These are phyloP conservation scores for Natrix natrix DNA, from an alignment of 2,797 vertebrate genomes.

Conservation along the genomic window DNA sequence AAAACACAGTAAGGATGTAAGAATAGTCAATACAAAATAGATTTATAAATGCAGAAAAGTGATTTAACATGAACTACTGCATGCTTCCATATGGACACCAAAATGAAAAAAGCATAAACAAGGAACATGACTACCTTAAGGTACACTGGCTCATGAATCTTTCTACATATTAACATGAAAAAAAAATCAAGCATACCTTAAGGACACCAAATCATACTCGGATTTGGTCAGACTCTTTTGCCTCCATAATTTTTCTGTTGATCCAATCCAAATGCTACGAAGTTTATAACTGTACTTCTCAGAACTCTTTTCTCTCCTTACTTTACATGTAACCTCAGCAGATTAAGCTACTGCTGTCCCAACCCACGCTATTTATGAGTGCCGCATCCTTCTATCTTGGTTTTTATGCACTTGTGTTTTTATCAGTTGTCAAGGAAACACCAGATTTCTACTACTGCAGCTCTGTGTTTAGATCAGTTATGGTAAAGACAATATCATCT, in stretches of 20 bases:
- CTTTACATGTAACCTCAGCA: background rate
- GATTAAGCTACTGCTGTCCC: background rate
- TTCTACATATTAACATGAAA: background rate
- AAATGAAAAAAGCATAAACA: background rate
- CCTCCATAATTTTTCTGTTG: background rate
- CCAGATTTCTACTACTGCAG: slow-evolving; percentile 65
- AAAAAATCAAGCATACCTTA: slow-evolving; percentile 14
- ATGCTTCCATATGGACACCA: background rate
- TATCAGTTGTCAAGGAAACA: slow-evolving; percentile 85
- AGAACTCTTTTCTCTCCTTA: background rate
- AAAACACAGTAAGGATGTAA: background rate
- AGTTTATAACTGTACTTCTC: background rate
- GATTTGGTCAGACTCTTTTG: background rate
- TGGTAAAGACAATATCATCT: slow-evolving; percentile 75
- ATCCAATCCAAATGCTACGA: background rate
- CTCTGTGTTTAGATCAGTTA: slow-evolving; percentile 68
- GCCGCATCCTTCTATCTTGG: slow-evolving; percentile 18
- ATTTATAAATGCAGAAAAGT: background rate
- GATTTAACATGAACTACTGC: background rate
- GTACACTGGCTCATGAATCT: background rate
- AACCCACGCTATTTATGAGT: slow-evolving; percentile 18
- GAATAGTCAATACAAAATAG: background rate
- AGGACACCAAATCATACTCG: background rate
- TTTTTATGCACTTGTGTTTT: slow-evolving; percentile 56
- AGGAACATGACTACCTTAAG: background rate